Evolutionary conservation across 2,888 invertebrate species (phyloP), one percentile per base, ranked within the genome.

Genomic region (Mamestra brassicae): DNA sequence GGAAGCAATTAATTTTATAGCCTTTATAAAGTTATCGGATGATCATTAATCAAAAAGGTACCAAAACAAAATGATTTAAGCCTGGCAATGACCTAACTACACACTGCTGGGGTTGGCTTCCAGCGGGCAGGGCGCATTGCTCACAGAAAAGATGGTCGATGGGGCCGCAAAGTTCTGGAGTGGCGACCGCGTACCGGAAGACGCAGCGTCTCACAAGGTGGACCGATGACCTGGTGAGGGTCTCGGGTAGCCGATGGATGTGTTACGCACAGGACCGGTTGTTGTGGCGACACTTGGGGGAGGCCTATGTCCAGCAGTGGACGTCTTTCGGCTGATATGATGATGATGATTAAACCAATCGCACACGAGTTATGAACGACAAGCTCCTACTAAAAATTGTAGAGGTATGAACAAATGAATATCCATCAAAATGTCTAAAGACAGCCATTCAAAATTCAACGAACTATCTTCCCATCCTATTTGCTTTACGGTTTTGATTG

Each of bases 401-500:
- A 50, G n/a, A 62, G 45, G 15, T 60, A 50, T n/a, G 42, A 65
- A 38, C 50, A 13, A 50, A 63, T 62, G 26, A 62, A 62, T 62
- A 62, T 80, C 57, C 58, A 64, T 75, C 68, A 64, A 75, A 55
- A 50, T 62, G 36, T 34, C 15, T 57, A 47, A 38, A 64, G 13
- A 61, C 26, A 60, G 54, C 52, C 34, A 62, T 62, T 60, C 38
- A 58, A 80, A 80, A 62, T 54, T 74, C 52, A 64, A 42, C 54
- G 34, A 76, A 76, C 36, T 75, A 66, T 69, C 45, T 38, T 17
- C 45, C 17, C 38, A 13, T 61, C 11, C 50, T 66, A 63, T 80
- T 73, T 72, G 52, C 52, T 63, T 73, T 42, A 17, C 34, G 15
- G 50, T 57, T 68, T 52, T 76, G 76, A 78, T 78, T 81, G 68